phyloP scores from a whole-genome alignment of 2,113 vertebrate genomes.

The Engystomops pustulosus region DNA sequence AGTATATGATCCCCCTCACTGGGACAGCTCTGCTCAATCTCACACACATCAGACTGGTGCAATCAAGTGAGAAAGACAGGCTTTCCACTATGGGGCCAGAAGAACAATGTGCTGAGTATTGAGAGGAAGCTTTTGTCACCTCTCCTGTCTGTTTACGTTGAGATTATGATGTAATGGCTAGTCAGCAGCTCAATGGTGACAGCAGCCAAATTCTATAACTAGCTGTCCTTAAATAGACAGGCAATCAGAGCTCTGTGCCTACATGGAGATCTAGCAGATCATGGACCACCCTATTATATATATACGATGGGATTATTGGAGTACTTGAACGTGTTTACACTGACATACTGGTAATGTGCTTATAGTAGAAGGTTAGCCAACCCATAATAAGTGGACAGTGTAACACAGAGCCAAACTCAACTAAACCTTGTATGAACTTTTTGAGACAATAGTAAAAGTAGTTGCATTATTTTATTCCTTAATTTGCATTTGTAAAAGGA shows the following conservation, averaged over 20 bases:
- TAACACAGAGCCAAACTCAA: not conserved
- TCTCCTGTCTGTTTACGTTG: conserved; percentile 29
- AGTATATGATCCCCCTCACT: not conserved
- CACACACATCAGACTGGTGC: conserved; percentile 8
- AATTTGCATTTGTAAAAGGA: no score
- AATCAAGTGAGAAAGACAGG: not conserved
- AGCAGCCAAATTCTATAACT: not conserved
- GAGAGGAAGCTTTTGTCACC: conserved; percentile 21
- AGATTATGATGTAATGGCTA: conserved; percentile 51
- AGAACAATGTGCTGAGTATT: not conserved
- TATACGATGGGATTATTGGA: conserved; percentile 17
- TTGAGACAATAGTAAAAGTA: not conserved
- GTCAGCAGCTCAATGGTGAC: conserved; percentile 1
- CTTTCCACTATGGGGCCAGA: not conserved
- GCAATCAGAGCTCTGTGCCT: conserved; percentile 6
- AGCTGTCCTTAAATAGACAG: conserved; percentile 49
- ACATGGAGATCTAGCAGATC: conserved; percentile 12
- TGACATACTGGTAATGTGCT: not conserved
- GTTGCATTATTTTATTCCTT: not conserved
- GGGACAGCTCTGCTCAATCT: conserved; percentile 13
- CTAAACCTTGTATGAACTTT: not conserved
- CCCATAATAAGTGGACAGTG: not conserved
- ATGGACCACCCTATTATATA: conserved; percentile 12
- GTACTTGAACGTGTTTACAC: not conserved
- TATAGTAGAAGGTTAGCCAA: not conserved